Conservation (phyloP, 2,888 invertebrate genomes). For the Scaptomyza polygonia region DNA sequence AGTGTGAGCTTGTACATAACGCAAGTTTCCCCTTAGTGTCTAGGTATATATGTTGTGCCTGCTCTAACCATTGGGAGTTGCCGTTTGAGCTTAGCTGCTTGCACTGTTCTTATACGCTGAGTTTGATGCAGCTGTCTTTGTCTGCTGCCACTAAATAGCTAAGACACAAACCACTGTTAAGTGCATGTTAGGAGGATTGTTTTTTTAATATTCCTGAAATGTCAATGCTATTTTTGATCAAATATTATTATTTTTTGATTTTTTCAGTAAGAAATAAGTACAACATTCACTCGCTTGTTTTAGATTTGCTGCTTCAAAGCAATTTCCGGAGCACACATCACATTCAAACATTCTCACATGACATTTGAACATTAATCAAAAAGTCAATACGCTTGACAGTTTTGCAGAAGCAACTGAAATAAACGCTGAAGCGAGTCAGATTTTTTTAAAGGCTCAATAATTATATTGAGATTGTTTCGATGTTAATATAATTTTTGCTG, state of each 20-base stretch:
- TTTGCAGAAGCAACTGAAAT: slow-evolving; percentile 8
- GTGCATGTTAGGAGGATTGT: slow-evolving; percentile 18
- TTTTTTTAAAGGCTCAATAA: background rate
- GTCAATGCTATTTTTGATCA: background rate
- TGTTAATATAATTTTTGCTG: slow-evolving; percentile 63
- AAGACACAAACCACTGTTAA: slow-evolving; percentile 64
- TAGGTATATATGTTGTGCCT: background rate
- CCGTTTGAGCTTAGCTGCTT: background rate
- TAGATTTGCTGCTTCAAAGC: slow-evolving; percentile 1
- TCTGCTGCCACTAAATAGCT: slow-evolving; percentile 9
- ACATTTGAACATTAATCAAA: slow-evolving; percentile 38
- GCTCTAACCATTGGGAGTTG: slow-evolving; percentile 8
- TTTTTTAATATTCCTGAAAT: background rate
- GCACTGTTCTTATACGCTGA: slow-evolving; percentile 19
- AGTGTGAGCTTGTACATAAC: slow-evolving; percentile 36
- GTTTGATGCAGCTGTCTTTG: slow-evolving; percentile 9
- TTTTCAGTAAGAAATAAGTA: background rate
- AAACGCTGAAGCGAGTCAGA: background rate
- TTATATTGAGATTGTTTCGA: slow-evolving; percentile 11
- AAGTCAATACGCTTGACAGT: slow-evolving; percentile 22
- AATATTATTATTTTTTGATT: background rate
- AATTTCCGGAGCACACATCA: slow-evolving; percentile 37
- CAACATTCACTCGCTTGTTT: background rate
- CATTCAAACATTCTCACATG: slow-evolving; percentile 1
- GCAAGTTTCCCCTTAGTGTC: slow-evolving; percentile 44